These are phyloP conservation scores for Rhyacophila brunnea DNA, from an alignment of 1,140 invertebrate genomes.

Conservation along the genomic window DNA sequence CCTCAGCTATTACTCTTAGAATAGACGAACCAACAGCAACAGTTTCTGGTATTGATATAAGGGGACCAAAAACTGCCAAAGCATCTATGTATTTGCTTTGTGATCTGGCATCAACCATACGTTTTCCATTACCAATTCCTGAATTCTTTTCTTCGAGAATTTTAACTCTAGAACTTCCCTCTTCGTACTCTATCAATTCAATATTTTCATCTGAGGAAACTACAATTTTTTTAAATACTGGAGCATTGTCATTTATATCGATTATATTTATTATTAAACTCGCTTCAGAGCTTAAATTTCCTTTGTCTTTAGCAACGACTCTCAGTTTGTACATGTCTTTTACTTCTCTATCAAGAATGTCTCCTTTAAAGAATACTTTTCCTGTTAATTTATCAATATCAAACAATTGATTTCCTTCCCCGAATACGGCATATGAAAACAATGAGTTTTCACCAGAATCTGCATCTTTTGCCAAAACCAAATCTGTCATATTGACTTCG, in stretches of 20 bases:
- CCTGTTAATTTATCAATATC: conserved; percentile 69
- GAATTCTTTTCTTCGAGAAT: conserved; percentile 49
- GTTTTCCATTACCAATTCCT: conserved; percentile 39
- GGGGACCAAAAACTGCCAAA: conserved; percentile 48
- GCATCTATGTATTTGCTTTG: conserved; percentile 55
- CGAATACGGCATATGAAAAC: conserved; percentile 70
- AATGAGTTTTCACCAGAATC: conserved; percentile 79
- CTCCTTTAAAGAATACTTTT: conserved; percentile 59
- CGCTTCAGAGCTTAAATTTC: conserved; percentile 70
- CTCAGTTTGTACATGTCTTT: conserved; percentile 67
- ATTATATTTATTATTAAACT: conserved; percentile 68
- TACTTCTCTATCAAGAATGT: conserved; percentile 71
- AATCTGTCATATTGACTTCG: conserved; percentile 67
- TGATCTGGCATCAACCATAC: conserved; percentile 44
- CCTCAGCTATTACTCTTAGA: conserved; percentile 75
- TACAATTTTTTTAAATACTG: conserved; percentile 66
- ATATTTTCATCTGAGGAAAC: conserved; percentile 65
- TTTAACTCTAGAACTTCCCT: conserved; percentile 47
- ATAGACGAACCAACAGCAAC: conserved; percentile 70
- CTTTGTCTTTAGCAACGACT: conserved; percentile 73
- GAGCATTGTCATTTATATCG: conserved; percentile 85
- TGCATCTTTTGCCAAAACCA: conserved; percentile 69
- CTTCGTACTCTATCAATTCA: conserved; percentile 61
- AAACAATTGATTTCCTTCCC: conserved; percentile 75
- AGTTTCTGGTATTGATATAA: conserved; percentile 76